phyloP scores from a whole-genome alignment of 1,140 invertebrate species.

The Branchinecta lynchi region DNA sequence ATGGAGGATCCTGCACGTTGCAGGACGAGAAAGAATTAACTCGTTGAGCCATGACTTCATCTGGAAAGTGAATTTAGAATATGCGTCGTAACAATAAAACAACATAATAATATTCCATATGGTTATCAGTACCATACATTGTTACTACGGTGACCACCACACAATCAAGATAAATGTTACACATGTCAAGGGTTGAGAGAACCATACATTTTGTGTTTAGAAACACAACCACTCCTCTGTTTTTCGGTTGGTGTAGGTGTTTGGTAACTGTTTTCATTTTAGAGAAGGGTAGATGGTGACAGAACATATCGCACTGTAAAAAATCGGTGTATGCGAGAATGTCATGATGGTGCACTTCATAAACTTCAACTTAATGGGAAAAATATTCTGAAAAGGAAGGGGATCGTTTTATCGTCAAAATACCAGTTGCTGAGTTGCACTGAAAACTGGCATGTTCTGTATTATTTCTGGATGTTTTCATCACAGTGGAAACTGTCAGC shows the following conservation, averaged over 20 bases:
- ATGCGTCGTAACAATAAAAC: no score
- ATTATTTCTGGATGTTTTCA: background rate
- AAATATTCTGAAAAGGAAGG: background rate
- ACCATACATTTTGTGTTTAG: background rate
- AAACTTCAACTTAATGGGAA: background rate
- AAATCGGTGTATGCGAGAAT: background rate
- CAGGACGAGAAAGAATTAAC: no score
- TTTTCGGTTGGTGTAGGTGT: background rate
- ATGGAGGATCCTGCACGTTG: no score
- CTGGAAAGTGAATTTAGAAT: no score
- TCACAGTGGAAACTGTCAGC: background rate
- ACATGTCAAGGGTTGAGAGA: constrained; percentile 6
- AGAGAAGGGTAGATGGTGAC: background rate
- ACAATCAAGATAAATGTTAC: background rate
- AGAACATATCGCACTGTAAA: background rate
- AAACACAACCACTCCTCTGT: background rate
- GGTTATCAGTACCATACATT: no score
- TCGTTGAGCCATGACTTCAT: no score
- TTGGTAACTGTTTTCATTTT: background rate
- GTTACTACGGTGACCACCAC: constrained; percentile 2
- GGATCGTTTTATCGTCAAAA: background rate
- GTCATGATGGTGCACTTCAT: background rate
- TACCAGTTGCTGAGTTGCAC: constrained; percentile 5
- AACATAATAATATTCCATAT: no score
- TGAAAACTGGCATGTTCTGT: constrained; percentile 2